These are phyloP conservation scores for Daboia siamensis DNA, from an alignment of 2,113 vertebrate genomes.

Conservation along the genomic window DNA sequence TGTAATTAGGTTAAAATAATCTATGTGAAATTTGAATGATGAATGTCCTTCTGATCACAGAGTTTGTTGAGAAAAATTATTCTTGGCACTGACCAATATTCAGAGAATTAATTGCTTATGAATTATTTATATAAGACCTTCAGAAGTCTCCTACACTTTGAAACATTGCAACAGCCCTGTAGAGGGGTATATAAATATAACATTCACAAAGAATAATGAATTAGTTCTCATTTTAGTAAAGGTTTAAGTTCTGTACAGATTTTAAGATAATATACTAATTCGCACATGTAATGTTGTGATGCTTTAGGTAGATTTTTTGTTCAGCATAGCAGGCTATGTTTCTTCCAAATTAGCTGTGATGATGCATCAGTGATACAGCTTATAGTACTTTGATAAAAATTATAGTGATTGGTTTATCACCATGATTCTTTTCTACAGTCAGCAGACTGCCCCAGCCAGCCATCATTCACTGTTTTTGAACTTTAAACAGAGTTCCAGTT, in stretches of 20 bases:
- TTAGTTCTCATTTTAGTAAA: background rate
- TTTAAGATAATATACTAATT: background rate
- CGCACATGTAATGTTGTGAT: background rate
- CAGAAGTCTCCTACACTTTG: constrained; percentile 24
- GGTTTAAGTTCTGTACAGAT: background rate
- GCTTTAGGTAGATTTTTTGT: background rate
- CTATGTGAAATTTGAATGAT: background rate
- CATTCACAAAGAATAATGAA: constrained; percentile 12
- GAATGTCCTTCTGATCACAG: background rate
- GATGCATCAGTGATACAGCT: background rate
- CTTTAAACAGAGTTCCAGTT: background rate
- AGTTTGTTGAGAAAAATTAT: constrained; percentile 50
- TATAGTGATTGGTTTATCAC: background rate
- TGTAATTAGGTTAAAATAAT: background rate
- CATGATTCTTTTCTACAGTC: background rate
- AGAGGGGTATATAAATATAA: background rate
- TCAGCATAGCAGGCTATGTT: background rate
- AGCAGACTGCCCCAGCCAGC: background rate
- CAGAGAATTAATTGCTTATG: constrained; percentile 56
- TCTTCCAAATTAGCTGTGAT: background rate
- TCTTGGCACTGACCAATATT: constrained; percentile 42
- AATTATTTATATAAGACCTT: constrained; percentile 45
- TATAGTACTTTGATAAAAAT: background rate
- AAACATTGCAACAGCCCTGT: constrained; percentile 5
- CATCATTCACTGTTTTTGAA: background rate